Evolutionary conservation across 2,888 invertebrate species (phyloP), one percentile per base, ranked within the genome.

Genomic region (Drosophila phalerata): DNA sequence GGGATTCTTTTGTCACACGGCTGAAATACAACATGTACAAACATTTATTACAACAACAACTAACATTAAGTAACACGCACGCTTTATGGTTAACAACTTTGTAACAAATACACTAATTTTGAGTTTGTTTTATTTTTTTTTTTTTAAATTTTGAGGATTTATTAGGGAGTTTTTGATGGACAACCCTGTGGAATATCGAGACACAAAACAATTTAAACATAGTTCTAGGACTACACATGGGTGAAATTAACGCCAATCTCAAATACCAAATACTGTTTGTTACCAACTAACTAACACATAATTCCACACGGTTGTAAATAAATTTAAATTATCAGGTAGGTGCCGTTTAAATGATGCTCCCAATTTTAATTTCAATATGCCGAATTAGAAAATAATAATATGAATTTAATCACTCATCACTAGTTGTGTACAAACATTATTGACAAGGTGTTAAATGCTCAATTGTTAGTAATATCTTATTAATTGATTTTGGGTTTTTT

Each of bases 1-100:
- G 58, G 70, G 70, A 61, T 56, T 64, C 73, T 69, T 51, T 71
- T 45, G 55, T 62, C 72, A 73, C 76, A 79, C 77, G 70, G 69
- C 77, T 81, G 83, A 68, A 66, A 71, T 64, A 81, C 80, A 84
- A 82, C 87, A 84, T 68, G 68, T 79, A 89, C 80, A 81, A 81
- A 87, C 87, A 88, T 76, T 80, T 69, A 83, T 80, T 77, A 89
- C 89, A 89, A 89, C 88, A 89, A 88, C 88, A 89, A 89, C 86
- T 76, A 89, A 83, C 80, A 88, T 73, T 73, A 62, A 78, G 62
- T 73, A 74, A 71, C 75, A 77, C 63, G 67, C 66, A 76, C 72
- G 69, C 58, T 75, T 77, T 45, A 51, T 63, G 47, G 51, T 75
- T 65, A 73, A 69, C 79, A 81, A 78, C 81, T 78, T 79, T 66